These are phyloP conservation scores for Pogona vitticeps DNA, from an alignment of 2,113 vertebrate genomes.

Conservation along the genomic window DNA sequence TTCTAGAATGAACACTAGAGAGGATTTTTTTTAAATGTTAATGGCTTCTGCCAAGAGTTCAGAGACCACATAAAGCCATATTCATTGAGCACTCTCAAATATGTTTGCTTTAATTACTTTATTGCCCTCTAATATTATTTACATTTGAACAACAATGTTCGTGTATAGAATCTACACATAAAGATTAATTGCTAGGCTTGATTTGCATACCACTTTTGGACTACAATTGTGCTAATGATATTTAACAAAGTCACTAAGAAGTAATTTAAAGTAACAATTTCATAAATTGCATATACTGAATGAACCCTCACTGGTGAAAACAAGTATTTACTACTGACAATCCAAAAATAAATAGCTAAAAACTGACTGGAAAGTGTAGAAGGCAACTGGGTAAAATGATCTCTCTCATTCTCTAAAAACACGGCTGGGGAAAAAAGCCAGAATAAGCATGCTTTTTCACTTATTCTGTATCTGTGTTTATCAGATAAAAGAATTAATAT, in stretches of 20 bases:
- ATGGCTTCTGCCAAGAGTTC: background rate
- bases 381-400: background rate
- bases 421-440: background rate
- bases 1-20: background rate
- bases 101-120: background rate
- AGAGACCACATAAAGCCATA: background rate
- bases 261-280: background rate
- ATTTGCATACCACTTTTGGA: too few species aligned
- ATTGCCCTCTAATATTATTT: background rate
- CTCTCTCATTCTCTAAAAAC: background rate
- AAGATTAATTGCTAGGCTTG: background rate
- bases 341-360: background rate
- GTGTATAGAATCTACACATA: background rate
- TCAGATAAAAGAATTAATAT: background rate
- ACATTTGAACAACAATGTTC: background rate
- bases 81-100: background rate
- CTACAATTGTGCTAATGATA: too few species aligned
- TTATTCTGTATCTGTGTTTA: background rate
- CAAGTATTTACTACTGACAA: background rate
- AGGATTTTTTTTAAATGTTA: too few species aligned
- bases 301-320: background rate
- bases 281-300: background rate
- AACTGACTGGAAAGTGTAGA: background rate
- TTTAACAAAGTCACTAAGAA: background rate
- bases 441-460: background rate